Evolutionary conservation across 1,140 invertebrate species (phyloP), one percentile per base, ranked within the genome.

Genomic region (Lethocerus indicus): DNA sequence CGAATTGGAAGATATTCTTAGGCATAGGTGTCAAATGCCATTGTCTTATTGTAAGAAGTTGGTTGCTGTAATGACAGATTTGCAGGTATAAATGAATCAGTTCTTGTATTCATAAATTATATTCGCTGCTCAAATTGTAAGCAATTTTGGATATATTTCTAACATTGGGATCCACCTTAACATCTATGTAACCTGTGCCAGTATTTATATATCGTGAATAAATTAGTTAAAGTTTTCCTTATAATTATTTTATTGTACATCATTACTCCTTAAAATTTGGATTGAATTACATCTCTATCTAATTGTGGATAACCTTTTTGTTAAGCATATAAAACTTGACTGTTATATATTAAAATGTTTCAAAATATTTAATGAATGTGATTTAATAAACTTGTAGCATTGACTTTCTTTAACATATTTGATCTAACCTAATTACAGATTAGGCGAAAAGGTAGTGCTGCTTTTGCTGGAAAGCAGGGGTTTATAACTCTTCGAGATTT

Each of bases 401-500:
- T 12, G 29, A 32, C 29, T 32, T 32, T 16, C 16, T 12, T 32
- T 9, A 12, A 32, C 16, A 32, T 32, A 40, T 40, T 43, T 43
- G 23, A 4, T 43, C 16, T 13, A 9, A 13, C 20, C 6, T 20
- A 13, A 9, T 47, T 63, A 9, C 56, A 78, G 71, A 68, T 79
- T 1, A 74, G 83, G 50, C 68, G 92, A 23, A 78, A 85, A 55
- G 80, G 77, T 2, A 91, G 87, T 25, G 86, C 88, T 7, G 78
- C 90, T 3, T 91, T 95, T 64, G 82, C 86, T 53, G 91, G 91
- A 0, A 97, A 96, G 68, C 81, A 90, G 58, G 88, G 91, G 29
- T 96, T 91, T 59, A 90, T 94, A 49, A 98, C 93, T 0, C 64
- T 98, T 6, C 72, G 94, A 58, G 95, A 99, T 70, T 68, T 98